Evolutionary conservation across 2,113 vertebrate species (phyloP).

Genomic region (Sciurus niger): DNA sequence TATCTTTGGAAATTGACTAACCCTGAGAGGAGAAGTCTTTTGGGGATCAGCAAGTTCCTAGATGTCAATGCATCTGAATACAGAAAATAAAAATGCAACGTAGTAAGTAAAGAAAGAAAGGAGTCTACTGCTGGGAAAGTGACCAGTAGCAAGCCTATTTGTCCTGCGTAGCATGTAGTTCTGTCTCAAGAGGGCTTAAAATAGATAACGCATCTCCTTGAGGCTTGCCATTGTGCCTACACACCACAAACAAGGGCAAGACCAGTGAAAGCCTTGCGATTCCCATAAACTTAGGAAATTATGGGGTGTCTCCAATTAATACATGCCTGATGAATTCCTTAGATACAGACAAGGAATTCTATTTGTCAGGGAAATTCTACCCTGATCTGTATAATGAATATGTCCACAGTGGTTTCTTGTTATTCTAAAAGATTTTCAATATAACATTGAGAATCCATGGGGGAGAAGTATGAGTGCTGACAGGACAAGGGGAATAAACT

Average conservation of each 20-base stretch:
- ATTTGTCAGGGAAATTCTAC: conserved; percentile 15
- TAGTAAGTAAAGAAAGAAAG: background rate
- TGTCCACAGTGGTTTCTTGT: background rate
- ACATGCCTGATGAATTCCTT: background rate
- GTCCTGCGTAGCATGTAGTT: no score
- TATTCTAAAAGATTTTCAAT: background rate
- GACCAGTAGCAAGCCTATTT: background rate
- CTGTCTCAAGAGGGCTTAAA: background rate
- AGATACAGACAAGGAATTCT: conserved; percentile 2
- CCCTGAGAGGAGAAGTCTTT: background rate
- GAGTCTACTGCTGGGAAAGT: background rate
- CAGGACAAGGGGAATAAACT: background rate
- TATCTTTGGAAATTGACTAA: background rate
- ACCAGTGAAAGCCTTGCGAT: background rate
- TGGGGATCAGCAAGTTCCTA: background rate
- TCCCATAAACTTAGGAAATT: background rate
- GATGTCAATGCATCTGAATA: background rate
- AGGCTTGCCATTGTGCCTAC: background rate
- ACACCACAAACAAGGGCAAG: background rate
- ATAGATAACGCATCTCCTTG: background rate
- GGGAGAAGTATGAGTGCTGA: background rate
- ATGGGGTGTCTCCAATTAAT: background rate
- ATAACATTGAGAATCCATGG: background rate
- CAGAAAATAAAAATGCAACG: background rate
- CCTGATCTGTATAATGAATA: background rate